phyloP scores from a whole-genome alignment of 2,888 invertebrate genomes.

The Drosophila rubida region DNA sequence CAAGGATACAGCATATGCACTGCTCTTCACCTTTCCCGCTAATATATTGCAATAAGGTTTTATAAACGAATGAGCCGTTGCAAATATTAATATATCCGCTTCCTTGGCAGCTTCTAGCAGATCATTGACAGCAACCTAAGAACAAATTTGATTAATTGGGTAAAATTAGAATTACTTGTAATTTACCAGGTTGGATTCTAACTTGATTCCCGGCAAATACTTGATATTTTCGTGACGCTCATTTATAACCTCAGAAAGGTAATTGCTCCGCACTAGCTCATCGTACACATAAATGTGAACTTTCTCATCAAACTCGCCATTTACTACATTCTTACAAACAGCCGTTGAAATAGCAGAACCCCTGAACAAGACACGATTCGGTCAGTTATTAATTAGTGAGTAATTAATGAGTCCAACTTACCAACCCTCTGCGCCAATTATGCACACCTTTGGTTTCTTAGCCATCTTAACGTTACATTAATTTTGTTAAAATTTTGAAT shows the following conservation, averaged over 20 bases:
- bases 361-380: slow-evolving; percentile 37
- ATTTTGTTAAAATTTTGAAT: slow-evolving; percentile 22
- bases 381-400: not conserved
- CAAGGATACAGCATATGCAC: slow-evolving; percentile 95
- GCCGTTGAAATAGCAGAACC: slow-evolving; percentile 70
- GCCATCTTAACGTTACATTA: slow-evolving; percentile 43
- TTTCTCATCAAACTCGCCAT: slow-evolving; percentile 43
- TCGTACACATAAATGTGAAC: slow-evolving; percentile 75
- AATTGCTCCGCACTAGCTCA: slow-evolving; percentile 53
- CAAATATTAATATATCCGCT: slow-evolving; percentile 97
- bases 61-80: slow-evolving; percentile 98
- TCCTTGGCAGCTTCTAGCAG: slow-evolving; percentile 93
- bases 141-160: not conserved
- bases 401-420: slow-evolving; percentile 30
- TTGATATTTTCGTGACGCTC: slow-evolving; percentile 70
- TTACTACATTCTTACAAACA: slow-evolving; percentile 56
- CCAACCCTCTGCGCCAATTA: slow-evolving; percentile 72
- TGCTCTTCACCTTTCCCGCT: slow-evolving; percentile 93
- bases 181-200: slow-evolving; percentile 71
- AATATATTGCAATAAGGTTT: slow-evolving; percentile 92
- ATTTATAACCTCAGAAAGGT: slow-evolving; percentile 66
- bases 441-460: slow-evolving; percentile 62
- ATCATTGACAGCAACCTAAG: slow-evolving; percentile 95
- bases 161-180: not conserved
- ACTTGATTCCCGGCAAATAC: slow-evolving; percentile 67